phyloP scores from a whole-genome alignment of 1,140 invertebrate genomes.

The Ceratitis capitata region DNA sequence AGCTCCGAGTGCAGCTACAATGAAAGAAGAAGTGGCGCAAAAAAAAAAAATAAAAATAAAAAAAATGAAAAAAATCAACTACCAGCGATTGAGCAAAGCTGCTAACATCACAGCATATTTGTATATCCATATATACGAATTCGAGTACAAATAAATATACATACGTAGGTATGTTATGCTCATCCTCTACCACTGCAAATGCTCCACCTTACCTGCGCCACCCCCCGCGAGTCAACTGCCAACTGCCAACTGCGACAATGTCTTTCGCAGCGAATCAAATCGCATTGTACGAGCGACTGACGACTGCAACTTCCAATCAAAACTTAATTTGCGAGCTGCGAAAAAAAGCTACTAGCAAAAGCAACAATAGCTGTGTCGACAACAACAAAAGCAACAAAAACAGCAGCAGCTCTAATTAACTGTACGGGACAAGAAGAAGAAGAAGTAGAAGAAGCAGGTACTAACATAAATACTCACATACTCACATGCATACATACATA shows the following conservation, averaged over 20 bases:
- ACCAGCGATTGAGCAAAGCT: background rate
- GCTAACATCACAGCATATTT: background rate
- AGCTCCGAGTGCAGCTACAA: constrained; percentile 14
- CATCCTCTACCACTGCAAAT: background rate
- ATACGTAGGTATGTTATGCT: background rate
- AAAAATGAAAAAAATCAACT: background rate
- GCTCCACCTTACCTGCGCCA: background rate
- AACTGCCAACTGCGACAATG: too few species aligned
- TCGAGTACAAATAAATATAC: background rate
- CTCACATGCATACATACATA: too few species aligned
- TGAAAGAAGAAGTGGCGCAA: background rate
- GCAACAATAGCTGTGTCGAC: background rate
- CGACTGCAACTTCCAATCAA: constrained; percentile 57
- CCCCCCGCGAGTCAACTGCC: background rate
- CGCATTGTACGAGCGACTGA: constrained; percentile 47
- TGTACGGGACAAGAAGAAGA: too few species aligned
- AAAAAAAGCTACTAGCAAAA: constrained; percentile 4
- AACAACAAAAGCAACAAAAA: background rate
- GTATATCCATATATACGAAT: background rate
- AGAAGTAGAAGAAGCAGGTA: too few species aligned
- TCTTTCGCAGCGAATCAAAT: constrained; percentile 58
- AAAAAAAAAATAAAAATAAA: background rate
- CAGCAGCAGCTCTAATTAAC: background rate
- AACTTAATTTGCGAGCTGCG: constrained; percentile 25
- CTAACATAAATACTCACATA: too few species aligned